Conservation (phyloP, 2,888 invertebrate species). For the Cabera pusaria region DNA sequence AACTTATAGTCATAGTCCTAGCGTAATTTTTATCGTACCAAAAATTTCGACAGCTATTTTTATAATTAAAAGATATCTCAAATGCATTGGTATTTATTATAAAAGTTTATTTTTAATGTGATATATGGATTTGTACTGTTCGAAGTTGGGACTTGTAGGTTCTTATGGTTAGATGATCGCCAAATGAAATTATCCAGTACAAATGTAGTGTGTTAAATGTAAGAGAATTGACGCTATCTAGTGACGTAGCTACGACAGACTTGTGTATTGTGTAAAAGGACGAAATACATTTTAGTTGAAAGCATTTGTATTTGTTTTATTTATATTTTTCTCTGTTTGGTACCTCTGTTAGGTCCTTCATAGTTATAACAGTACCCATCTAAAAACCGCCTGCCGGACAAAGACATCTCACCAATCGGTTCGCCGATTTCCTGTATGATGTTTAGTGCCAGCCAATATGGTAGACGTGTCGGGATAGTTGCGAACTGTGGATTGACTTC, state of each 20-base stretch:
- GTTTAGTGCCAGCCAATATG: too few species aligned
- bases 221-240: slow-evolving; percentile 43
- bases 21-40: slow-evolving; percentile 57
- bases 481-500: too few species aligned
- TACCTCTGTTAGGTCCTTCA: too few species aligned
- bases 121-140: slow-evolving; percentile 32
- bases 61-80: slow-evolving; percentile 50
- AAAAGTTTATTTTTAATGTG: slow-evolving; percentile 31
- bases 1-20: slow-evolving; percentile 32
- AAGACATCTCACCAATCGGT: too few species aligned
- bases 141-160: slow-evolving; percentile 21
- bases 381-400: too few species aligned
- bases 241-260: slow-evolving; percentile 56
- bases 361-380: too few species aligned
- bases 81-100: slow-evolving; percentile 45
- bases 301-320: slow-evolving; percentile 45
- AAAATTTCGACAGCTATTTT: slow-evolving; percentile 68
- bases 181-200: slow-evolving; percentile 74
- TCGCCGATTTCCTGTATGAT: too few species aligned
- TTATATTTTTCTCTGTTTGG: too few species aligned
- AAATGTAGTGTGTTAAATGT: slow-evolving; percentile 56
- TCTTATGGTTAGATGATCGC: slow-evolving; percentile 45
- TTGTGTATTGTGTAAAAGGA: slow-evolving; percentile 54
- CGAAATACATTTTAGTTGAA: slow-evolving; percentile 74
- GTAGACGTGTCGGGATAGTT: too few species aligned